A percentile compares a stretch with the other conserved stretches of the same genome.
These are phyloP conservation scores for Aethina tumida DNA, from an alignment of 1,140 invertebrate species.

Conservation along the genomic window DNA sequence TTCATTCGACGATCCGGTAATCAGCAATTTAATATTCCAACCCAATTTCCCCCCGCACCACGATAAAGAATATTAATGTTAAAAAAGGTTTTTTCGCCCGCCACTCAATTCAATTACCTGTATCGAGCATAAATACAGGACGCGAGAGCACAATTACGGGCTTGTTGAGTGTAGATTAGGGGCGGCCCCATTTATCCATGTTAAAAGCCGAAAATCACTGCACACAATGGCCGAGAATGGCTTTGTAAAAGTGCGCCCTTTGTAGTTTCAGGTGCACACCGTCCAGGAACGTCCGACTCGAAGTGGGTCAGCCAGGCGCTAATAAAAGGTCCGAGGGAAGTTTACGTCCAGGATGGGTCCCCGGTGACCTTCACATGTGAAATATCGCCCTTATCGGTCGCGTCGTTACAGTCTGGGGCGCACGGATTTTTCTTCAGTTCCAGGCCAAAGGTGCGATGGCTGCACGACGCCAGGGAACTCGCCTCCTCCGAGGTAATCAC, in stretches of 20 bases:
- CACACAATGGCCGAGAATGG: too few relatives aligned
- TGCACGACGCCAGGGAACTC: slow-evolving; percentile 31
- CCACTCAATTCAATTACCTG: too few relatives aligned
- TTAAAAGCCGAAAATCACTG: too few relatives aligned
- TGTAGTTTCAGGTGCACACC: slow-evolving; percentile 12
- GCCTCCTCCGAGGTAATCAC: slow-evolving; percentile 27
- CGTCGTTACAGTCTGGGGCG: slow-evolving; percentile 15
- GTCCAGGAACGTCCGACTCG: slow-evolving; percentile 12
- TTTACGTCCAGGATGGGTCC: slow-evolving; percentile 31
- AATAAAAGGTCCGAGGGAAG: slow-evolving; percentile 31
- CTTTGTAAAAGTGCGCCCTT: not conserved
- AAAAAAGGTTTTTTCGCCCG: too few relatives aligned
- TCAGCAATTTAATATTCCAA: too few relatives aligned
- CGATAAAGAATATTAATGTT: too few relatives aligned
- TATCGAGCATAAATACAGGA: too few relatives aligned
- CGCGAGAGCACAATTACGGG: too few relatives aligned
- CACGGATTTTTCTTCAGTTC: slow-evolving; percentile 16
- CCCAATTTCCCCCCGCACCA: too few relatives aligned
- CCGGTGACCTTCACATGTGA: slow-evolving; percentile 34
- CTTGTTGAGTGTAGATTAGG: too few relatives aligned
- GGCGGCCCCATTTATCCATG: too few relatives aligned
- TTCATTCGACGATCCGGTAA: too few relatives aligned
- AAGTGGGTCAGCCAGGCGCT: slow-evolving; percentile 25
- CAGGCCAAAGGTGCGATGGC: slow-evolving; percentile 27
- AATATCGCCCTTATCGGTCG: slow-evolving; percentile 26